These are phyloP conservation scores for Teleopsis dalmanni DNA, from an alignment of 1,140 invertebrate species.

Conservation along the genomic window DNA sequence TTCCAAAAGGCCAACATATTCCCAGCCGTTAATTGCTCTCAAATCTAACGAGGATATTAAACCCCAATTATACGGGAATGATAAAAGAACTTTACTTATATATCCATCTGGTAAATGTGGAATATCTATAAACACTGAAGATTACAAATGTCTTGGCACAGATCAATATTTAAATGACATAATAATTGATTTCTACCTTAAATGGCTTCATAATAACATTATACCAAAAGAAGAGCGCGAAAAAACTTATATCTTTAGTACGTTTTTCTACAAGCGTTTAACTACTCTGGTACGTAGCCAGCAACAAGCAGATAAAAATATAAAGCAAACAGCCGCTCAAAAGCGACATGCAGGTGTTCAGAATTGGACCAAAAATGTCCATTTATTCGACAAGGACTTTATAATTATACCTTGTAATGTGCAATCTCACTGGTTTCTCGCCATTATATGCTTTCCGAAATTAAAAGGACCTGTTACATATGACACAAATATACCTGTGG, in stretches of 20 bases:
- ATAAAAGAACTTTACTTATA: conserved; percentile 55
- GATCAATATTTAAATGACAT: conserved; percentile 96
- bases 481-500: conserved; percentile 54
- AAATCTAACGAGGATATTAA: not conserved
- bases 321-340: conserved; percentile 64
- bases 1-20: conserved; percentile 21
- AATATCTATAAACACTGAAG: conserved; percentile 84
- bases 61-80: conserved; percentile 27
- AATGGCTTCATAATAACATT: conserved; percentile 72
- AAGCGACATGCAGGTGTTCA: conserved; percentile 83
- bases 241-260: conserved; percentile 88
- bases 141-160: conserved; percentile 81
- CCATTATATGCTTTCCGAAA: conserved; percentile 90
- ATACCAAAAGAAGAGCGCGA: conserved; percentile 63
- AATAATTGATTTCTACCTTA: conserved; percentile 96
- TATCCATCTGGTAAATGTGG: conserved; percentile 70
- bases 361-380: conserved; percentile 93
- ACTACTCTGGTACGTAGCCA: conserved; percentile 56
- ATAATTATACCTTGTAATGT: conserved; percentile 96
- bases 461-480: conserved; percentile 52
- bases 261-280: conserved; percentile 94
- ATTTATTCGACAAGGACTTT: conserved; percentile 95
- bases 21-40: not conserved
- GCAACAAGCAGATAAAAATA: conserved; percentile 48
- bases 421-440: conserved; percentile 96